Evolutionary conservation across 2,797 vertebrate genomes (phyloP), one percentile per base, ranked within the genome.

Genomic region (Paguma larvata): DNA sequence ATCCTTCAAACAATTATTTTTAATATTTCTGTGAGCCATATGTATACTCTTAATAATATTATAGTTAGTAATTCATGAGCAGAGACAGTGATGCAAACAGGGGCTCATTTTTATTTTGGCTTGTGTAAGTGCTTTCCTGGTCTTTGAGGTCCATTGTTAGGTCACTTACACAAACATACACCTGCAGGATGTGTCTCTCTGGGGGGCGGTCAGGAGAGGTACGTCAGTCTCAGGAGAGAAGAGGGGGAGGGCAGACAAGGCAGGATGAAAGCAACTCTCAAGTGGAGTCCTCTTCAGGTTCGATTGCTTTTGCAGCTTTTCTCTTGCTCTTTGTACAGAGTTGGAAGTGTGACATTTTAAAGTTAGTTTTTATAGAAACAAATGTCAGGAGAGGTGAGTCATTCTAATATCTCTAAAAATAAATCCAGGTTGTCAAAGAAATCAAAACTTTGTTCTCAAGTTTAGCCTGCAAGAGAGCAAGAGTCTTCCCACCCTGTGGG

Each of bases 351-450:
- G 96, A 96, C 92, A 97, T 97, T 98, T 97, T 92, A 94, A 97
- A 97, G 94, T 92, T 95, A 90, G 94, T 93, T 97, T 98, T 97
- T 97, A 96, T 96, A 96, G 98, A 97, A 97, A 98, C 70, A 96
- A 97, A 96, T 97, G 96, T 98, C 95, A 98, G 85, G 78, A 93
- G 85, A 97, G 96, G 95, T 97, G 98, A 98, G 67, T 98, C 97
- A 98, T 95, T 62, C 73, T 89, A 83, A 94, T 97, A 95, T 95
- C 90, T 97, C 97, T 96, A 97, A 97, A 98, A 98, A 98, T 98
- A 98, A 97, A 94, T 65, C 2, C 25, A 91, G 65, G 56, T 90
- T 98, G 96, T 97, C 97, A 98, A 94, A 98, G 83, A 96, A 96
- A 96, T 97, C 85, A 97, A 97, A 97, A 97, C 82, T 96, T 97